Base-by-base conservation (phyloP, 2,888 invertebrate genomes). In the Poecilobothrus nobilitatus region DNA sequence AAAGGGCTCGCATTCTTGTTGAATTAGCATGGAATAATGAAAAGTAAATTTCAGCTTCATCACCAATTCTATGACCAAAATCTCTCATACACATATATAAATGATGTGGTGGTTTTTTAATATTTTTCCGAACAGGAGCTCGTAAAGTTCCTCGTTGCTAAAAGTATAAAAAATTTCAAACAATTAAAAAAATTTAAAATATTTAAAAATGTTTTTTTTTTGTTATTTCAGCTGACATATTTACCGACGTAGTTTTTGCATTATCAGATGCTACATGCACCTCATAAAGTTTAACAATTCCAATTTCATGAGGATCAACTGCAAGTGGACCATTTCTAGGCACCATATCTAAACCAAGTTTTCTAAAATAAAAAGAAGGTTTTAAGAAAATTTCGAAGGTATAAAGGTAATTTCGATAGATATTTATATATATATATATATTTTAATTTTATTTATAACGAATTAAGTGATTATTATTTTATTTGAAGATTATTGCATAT, bases 341-440 rank as follows among this genome's bases (percentile, higher is more conserved):
- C 33, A 97, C 96, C 78, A 97, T 82, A 82, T 97, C 97, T 78
- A 97, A 82, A 0, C 92, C 93, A 67, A 97, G 86, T 85, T 95
- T 94, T 80, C 96, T 96, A 85, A 63, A 86, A 79, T 20, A 22
- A 63, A 4, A 63, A 22, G 10, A 63, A 63, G 15, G 5, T 61
- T n/a, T 61, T 34, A 34, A 34, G n/a, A n/a, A n/a, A n/a, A n/a
- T n/a, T n/a, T n/a, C n/a, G n/a, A n/a, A n/a, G n/a, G n/a, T n/a
- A n/a, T n/a, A n/a, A n/a, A n/a, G n/a, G n/a, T n/a, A n/a, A n/a
- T n/a, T n/a, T n/a, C n/a, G n/a, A n/a, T n/a, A n/a, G n/a, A n/a
- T n/a, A n/a, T n/a, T n/a, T n/a, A n/a, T n/a, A n/a, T n/a, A n/a
- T n/a, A n/a, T n/a, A n/a, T n/a, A n/a, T n/a, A n/a, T n/a, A n/a